These are phyloP conservation scores for Brachionus koreanus DNA, from an alignment of 1,140 invertebrate species.

Conservation along the genomic window DNA sequence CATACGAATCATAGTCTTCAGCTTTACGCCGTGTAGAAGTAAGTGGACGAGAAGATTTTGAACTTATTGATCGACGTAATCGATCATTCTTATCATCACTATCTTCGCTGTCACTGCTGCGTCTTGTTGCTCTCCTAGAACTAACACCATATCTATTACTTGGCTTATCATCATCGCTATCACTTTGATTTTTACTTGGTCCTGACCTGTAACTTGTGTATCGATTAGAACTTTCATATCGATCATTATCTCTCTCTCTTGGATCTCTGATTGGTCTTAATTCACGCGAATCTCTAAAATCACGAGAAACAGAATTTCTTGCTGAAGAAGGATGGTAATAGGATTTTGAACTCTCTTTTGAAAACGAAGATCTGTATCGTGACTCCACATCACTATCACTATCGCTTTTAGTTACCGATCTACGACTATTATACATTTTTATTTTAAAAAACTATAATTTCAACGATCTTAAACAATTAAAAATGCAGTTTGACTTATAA, in stretches of 20 bases:
- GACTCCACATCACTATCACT: conserved; percentile 39
- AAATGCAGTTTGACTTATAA: not conserved
- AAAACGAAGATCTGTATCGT: not conserved
- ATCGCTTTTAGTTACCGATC: conserved; percentile 19
- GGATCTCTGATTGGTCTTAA: not conserved
- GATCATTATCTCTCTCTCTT: conserved; percentile 24
- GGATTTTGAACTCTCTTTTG: not conserved
- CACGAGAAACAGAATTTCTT: not conserved
- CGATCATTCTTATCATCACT: conserved; percentile 38
- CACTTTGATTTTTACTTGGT: not conserved
- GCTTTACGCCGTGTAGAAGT: not conserved
- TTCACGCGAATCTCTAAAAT: not conserved
- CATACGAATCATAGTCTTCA: conserved; percentile 25
- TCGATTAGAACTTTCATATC: conserved; percentile 8
- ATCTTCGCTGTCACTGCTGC: conserved; percentile 32
- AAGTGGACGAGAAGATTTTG: not conserved
- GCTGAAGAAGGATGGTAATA: not conserved
- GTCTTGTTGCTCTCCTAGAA: not conserved
- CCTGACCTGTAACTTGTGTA: not conserved
- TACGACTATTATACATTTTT: conserved; percentile 23
- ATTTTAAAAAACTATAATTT: no score
- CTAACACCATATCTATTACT: conserved; percentile 18
- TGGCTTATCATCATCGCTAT: conserved; percentile 33
- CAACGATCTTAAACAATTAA: not conserved
- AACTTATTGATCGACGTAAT: not conserved